These are phyloP conservation scores for Carcharodon carcharias DNA, from an alignment of 2,797 vertebrate genomes.

Conservation along the genomic window DNA sequence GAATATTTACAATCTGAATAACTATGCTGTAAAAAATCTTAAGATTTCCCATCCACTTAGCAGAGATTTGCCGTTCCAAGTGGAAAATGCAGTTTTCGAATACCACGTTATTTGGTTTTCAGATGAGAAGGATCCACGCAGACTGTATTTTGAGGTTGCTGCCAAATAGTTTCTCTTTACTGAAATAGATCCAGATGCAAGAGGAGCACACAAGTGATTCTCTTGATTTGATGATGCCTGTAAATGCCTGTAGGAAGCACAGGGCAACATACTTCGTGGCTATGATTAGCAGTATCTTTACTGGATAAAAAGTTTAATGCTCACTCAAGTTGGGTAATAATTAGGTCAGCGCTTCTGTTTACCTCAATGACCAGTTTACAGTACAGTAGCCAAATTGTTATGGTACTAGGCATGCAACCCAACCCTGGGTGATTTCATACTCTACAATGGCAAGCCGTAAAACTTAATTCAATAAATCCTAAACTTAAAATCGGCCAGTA, in stretches of 20 bases:
- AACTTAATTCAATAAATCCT: not conserved
- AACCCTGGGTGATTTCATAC: not conserved
- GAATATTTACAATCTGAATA: not conserved
- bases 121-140: not conserved
- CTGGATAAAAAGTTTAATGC: not conserved
- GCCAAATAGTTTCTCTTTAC: not conserved
- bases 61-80: not conserved
- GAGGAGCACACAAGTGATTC: not conserved
- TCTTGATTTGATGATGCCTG: not conserved
- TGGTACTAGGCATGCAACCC: not conserved
- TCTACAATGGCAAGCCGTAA: not conserved
- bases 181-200: not conserved
- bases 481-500: not conserved
- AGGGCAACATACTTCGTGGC: not conserved
- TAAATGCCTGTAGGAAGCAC: not conserved
- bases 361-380: not conserved
- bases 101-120: not conserved
- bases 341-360: not conserved
- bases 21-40: not conserved
- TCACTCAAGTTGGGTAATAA: not conserved
- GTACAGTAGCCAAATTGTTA: not conserved
- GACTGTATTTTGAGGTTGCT: not conserved
- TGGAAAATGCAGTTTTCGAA: not conserved
- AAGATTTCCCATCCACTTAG: not conserved
- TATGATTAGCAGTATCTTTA: not conserved